Base-by-base conservation (phyloP, 2,113 vertebrate genomes). In the Hippocampus zosterae region DNA sequence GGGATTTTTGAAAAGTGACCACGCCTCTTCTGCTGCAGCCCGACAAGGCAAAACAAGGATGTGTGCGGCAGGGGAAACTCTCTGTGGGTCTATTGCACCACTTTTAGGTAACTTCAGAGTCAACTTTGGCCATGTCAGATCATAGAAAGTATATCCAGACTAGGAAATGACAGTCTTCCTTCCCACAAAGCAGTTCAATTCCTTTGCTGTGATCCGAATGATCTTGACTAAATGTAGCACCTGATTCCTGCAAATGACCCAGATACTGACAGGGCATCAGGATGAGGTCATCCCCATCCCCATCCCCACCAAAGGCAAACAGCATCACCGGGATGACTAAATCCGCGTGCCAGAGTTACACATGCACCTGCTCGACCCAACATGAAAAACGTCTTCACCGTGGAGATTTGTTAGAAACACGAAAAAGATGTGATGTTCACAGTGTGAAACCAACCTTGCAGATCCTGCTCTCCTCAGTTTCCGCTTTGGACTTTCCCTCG, bases 381-480 rank as follows among this genome's bases (percentile, higher is more conserved):
- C 19, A 68, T 16, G 56, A 23, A 21, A 50, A 40, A 10, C 40
- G 8, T 66, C 46, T 48, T 48, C 3, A n/a, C 11, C 10, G n/a
- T 65, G 3, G 2, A 25, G 10, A 19, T 41, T n/a, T 13, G 15
- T 41, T 8, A 5, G 5, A 19, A 65, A 12, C 40, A 8, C 8
- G 1, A 41, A 7, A 37, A 53, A 63, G 16, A 66, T 44, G 1
- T n/a, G n/a, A n/a, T n/a, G n/a, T n/a, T n/a, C 50, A 56, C 40
- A 60, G 12, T 42, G 68, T 69, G 33, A 41, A 65, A 91, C 90
- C 89, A 57, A 92, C 91, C 92, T 91, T 90, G 94, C 97, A 95
- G 91, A 99, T 97, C 93, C 95, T 95, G 87, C 93, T 96, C 80
- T 98, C 94, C 88, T 97, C 95, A 0, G 87, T 95, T 91, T 91